These are phyloP conservation scores for Triplophysa tibetana DNA, from an alignment of 2,113 vertebrate genomes.

Conservation along the genomic window DNA sequence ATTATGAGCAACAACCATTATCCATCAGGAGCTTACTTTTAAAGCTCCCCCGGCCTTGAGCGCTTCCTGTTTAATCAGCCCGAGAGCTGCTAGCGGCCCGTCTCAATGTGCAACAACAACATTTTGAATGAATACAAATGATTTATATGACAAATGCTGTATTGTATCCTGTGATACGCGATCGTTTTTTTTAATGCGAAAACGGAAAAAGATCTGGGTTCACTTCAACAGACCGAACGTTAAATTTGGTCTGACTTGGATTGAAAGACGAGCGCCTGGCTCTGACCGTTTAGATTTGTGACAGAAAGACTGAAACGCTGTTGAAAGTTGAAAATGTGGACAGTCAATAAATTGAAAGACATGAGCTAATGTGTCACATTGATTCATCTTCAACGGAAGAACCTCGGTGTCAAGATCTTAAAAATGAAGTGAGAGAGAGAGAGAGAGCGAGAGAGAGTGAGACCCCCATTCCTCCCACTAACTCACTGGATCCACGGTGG, in stretches of 20 bases:
- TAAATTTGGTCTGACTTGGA: neutral
- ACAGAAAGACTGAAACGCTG: neutral
- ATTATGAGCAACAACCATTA: neutral
- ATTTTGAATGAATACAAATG: constrained; percentile 31
- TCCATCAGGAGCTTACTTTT: neutral
- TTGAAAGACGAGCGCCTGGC: constrained; percentile 18
- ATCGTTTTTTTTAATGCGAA: constrained; percentile 14
- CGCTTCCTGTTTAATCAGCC: constrained; percentile 56
- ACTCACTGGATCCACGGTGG: constrained; percentile 44
- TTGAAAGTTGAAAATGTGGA: neutral
- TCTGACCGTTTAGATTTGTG: neutral
- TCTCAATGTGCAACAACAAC: constrained; percentile 17
- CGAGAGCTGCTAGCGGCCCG: neutral
- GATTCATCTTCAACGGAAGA: constrained; percentile 14
- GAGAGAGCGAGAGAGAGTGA: constrained; percentile 1
- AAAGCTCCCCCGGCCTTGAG: constrained; percentile 13
- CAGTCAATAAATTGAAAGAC: constrained; percentile 16
- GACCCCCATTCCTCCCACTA: constrained; percentile 35
- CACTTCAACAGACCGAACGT: constrained; percentile 1
- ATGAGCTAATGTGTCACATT: constrained; percentile 9
- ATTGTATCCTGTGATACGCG: constrained; percentile 29
- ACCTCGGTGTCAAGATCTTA: constrained; percentile 10
- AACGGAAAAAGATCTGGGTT: constrained; percentile 6
- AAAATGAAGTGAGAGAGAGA: constrained; percentile 19
- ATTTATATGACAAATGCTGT: constrained; percentile 16